Evolutionary conservation across 2,888 invertebrate genomes (phyloP).

Genomic region (Gari tellinella): DNA sequence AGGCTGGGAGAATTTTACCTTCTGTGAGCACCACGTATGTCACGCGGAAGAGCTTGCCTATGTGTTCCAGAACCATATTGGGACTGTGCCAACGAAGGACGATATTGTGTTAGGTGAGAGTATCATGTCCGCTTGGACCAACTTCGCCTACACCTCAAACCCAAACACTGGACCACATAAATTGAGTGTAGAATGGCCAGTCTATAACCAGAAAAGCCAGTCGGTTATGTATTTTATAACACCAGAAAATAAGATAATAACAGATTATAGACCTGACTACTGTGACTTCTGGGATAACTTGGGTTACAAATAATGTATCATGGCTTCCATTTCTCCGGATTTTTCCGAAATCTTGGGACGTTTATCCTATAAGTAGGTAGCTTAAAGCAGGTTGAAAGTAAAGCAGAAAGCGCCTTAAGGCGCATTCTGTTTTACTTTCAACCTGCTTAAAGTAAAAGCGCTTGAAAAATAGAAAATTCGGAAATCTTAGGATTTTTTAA

Average conservation of each 20-base stretch:
- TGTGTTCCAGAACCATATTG: constrained; percentile 61
- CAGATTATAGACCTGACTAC: constrained; percentile 48
- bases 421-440: no score
- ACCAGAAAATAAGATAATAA: constrained; percentile 51
- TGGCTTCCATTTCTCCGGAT: no score
- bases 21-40: constrained; percentile 75
- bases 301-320: no score
- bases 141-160: constrained; percentile 78
- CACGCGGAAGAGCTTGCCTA: constrained; percentile 76
- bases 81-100: constrained; percentile 51
- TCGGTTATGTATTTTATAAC: constrained; percentile 66
- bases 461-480: no score
- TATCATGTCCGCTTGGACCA: constrained; percentile 75
- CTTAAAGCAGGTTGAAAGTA: no score
- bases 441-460: no score
- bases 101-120: constrained; percentile 62
- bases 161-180: constrained; percentile 63
- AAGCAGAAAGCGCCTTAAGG: no score
- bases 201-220: constrained; percentile 32
- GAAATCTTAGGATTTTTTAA: no score
- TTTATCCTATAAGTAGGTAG: no score
- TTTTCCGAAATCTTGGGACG: no score
- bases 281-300: constrained; percentile 76
- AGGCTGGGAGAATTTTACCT: constrained; percentile 68
- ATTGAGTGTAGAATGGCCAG: constrained; percentile 59